These are phyloP conservation scores for Muraenolepis orangiensis DNA, from an alignment of 2,797 vertebrate genomes.

Conservation along the genomic window DNA sequence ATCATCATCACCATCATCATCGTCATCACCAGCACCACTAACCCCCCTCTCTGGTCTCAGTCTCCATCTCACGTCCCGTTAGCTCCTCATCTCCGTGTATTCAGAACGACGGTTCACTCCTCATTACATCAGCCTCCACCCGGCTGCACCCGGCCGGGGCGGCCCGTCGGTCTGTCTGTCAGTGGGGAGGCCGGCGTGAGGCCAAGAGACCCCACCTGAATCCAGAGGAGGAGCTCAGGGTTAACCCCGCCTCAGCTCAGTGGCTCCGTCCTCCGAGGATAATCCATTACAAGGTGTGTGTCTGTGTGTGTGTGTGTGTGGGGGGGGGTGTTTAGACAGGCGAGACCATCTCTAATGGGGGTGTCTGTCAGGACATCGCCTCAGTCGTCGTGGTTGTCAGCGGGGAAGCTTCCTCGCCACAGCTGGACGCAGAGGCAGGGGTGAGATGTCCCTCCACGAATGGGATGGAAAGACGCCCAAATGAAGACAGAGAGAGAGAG, in stretches of 20 bases:
- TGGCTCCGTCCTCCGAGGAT: slow-evolving; percentile 43
- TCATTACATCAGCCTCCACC: slow-evolving; percentile 32
- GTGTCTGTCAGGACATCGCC: slow-evolving; percentile 61
- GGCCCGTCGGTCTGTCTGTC: slow-evolving; percentile 49
- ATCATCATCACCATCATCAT: not conserved
- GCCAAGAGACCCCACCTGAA: slow-evolving; percentile 28
- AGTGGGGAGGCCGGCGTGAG: slow-evolving; percentile 11
- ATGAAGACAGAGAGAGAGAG: not conserved
- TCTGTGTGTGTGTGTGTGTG: no score
- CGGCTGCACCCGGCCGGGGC: slow-evolving; percentile 13
- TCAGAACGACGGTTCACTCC: slow-evolving; percentile 39
- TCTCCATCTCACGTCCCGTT: slow-evolving; percentile 7
- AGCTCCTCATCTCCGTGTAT: slow-evolving; percentile 55
- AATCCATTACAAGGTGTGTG: slow-evolving; percentile 54
- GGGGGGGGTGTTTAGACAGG: slow-evolving; percentile 54
- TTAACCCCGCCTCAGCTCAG: slow-evolving; percentile 31
- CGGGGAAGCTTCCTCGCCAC: no score
- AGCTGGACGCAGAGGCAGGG: no score
- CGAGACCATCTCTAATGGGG: slow-evolving; percentile 62
- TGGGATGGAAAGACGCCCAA: slow-evolving; percentile 29
- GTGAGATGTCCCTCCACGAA: slow-evolving; percentile 30
- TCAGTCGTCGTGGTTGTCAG: no score
- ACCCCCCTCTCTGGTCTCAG: not conserved
- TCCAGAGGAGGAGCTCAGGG: slow-evolving; percentile 28
- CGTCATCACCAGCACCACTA: not conserved